Percentiles rank a stretch among this genome's conserved stretches.
Conservation (phyloP, 2,113 vertebrate genomes). For the Ifrita kowaldi region DNA sequence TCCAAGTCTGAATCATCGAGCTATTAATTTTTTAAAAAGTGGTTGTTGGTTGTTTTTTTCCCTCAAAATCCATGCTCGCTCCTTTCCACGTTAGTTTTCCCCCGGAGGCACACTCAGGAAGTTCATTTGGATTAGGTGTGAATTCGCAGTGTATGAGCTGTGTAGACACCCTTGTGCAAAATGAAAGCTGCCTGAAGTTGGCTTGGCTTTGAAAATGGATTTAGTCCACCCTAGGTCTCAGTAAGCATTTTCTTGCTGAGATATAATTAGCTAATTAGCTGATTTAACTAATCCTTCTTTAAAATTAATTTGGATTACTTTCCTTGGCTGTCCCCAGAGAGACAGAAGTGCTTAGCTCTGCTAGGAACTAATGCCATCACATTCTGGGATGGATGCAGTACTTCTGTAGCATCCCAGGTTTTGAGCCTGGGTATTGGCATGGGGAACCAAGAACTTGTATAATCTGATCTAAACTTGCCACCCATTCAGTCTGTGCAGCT, state of each 20-base stretch:
- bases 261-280: slow-evolving; percentile 20
- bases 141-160: not conserved
- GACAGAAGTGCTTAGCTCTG: not conserved
- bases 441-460: not conserved
- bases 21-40: not conserved
- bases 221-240: not conserved
- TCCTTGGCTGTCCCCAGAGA: not conserved
- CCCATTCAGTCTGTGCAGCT: not conserved
- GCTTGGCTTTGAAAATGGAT: not conserved
- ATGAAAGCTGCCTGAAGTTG: not conserved
- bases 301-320: slow-evolving; percentile 32
- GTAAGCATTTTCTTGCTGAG: not conserved
- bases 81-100: not conserved
- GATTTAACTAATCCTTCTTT: slow-evolving; percentile 24
- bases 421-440: not conserved
- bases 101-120: not conserved
- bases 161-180: not conserved
- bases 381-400: not conserved
- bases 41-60: not conserved
- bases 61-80: not conserved
- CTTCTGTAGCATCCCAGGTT: not conserved
- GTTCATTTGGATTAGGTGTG: not conserved
- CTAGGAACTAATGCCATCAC: not conserved
- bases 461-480: not conserved
- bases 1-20: slow-evolving; percentile 24